These are phyloP conservation scores for Drosophila anomelani DNA, from an alignment of 2,888 invertebrate genomes.

Conservation along the genomic window DNA sequence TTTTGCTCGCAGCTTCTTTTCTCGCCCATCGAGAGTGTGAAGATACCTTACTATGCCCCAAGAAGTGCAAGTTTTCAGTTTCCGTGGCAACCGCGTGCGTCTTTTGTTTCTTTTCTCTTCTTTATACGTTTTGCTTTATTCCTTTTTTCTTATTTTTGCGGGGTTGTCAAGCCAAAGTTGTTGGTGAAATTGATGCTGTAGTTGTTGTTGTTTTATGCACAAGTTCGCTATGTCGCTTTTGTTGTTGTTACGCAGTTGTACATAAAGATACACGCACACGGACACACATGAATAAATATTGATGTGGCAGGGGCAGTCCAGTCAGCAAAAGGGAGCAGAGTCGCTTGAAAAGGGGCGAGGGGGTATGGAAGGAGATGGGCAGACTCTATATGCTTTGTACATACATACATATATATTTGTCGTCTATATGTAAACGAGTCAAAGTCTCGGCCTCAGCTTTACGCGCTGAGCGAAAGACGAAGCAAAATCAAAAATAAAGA, in stretches of 20 bases:
- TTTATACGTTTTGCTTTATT: constrained; percentile 27
- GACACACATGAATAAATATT: constrained; percentile 39
- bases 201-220: constrained; percentile 50
- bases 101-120: constrained; percentile 37
- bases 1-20: constrained; percentile 22
- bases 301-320: constrained; percentile 30
- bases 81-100: constrained; percentile 51
- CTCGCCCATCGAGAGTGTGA: constrained; percentile 40
- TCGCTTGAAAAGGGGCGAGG: not conserved
- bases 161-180: constrained; percentile 55
- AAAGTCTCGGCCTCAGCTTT: constrained; percentile 13
- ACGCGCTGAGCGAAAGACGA: constrained; percentile 31
- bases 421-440: constrained; percentile 46
- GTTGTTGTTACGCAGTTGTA: constrained; percentile 47
- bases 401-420: not conserved
- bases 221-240: constrained; percentile 22
- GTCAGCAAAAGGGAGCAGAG: constrained; percentile 22
- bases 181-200: constrained; percentile 48
- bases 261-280: constrained; percentile 12
- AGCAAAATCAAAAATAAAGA: constrained; percentile 46
- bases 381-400: not conserved
- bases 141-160: constrained; percentile 36
- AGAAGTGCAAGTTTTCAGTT: constrained; percentile 47
- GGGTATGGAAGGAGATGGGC: not conserved
- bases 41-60: constrained; percentile 25